Evolutionary conservation across 2,888 invertebrate species (phyloP), one percentile per base, ranked within the genome.

Genomic region (Atherix ibis): DNA sequence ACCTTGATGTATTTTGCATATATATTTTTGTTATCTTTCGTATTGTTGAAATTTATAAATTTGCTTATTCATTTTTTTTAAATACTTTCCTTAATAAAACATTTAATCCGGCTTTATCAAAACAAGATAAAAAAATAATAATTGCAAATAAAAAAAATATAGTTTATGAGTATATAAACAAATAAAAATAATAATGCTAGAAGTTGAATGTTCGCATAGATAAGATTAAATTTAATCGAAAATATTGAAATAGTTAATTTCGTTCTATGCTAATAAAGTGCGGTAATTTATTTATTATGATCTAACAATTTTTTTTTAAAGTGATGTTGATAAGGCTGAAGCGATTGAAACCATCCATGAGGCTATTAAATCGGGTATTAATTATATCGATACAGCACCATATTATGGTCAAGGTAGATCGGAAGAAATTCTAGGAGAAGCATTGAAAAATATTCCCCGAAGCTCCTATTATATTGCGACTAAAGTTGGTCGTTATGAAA

Each of bases 351-450:
- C 85, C 1, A 67, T 94, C 24, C 68, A 68, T 33, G 65, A 73
- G 44, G 78, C 81, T 0, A 53, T 94, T 3, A 76, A 71, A 50
- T 65, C 64, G 25, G 94, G 92, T 5, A 68, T 95, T 13, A 95
- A 95, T 63, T 88, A 84, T 48, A 72, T 95, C 37, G 94, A 95
- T 53, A 91, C 89, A 0, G 83, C 81, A 0, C 89, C 89, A 0
- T 94, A 77, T 76, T 94, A 94, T 52, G 94, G 94, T 0, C 78
- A 87, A 52, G 85, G 91, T 1, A 69, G 68, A 39, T 82, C 92
- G 0, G 92, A 94, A 60, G 67, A 66, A 41, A 66, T 80, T 9
- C 62, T 92, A 15, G 94, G 92, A 42, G 76, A 81, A 68, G 88
- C 85, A 1, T 62, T 94, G 3, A 66, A 71, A 48, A 71, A 66